Evolutionary conservation across 2,888 invertebrate genomes (phyloP), one percentile per base, ranked within the genome.

Genomic region (Heliothis peltigera): DNA sequence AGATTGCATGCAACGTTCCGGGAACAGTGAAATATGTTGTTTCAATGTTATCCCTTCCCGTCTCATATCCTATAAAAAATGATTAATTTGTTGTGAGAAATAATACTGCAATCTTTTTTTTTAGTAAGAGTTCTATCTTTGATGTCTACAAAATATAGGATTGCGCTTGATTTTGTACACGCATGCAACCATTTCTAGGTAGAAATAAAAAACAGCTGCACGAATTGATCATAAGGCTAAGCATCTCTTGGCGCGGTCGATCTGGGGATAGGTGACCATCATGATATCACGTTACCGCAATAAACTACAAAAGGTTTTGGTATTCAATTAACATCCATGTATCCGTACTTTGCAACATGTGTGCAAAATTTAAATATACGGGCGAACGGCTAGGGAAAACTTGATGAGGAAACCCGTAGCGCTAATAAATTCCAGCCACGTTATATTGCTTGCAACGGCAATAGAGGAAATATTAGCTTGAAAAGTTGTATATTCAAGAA

Each of bases 351-450:
- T 28, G 75, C 19, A 61, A 75, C 70, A 71, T 62, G 44, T 71
- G 75, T 55, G 75, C 57, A 51, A 69, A 71, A 75, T 71, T 69
- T 49, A 56, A 70, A 62, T 59, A 52, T 75, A 69, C 61, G 51
- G 51, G 52, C 35, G 44, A 63, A 70, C 58, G 64, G 21, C 42
- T 35, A 22, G 64, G 76, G 76, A 76, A 76, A 63, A 59, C 44
- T 35, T 60, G 44, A 70, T 76, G 65, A 76, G 71, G 71, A 76
- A 73, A 76, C 60, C n/a, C 0, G 22, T 5, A 32, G 15, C 48
- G 46, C 19, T 60, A 57, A 64, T 51, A 47, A 25, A 73, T 76
- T 73, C 72, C 42, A 12, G 5, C 49, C 72, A 64, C 72, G 77
- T 73, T 43, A 43, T 60, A 60, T 64, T 60, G 56, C 48, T 53